Percentiles rank a stretch among this genome's conserved stretches.
These are phyloP conservation scores for Chionis minor DNA, from an alignment of 2,113 vertebrate species.

Conservation along the genomic window DNA sequence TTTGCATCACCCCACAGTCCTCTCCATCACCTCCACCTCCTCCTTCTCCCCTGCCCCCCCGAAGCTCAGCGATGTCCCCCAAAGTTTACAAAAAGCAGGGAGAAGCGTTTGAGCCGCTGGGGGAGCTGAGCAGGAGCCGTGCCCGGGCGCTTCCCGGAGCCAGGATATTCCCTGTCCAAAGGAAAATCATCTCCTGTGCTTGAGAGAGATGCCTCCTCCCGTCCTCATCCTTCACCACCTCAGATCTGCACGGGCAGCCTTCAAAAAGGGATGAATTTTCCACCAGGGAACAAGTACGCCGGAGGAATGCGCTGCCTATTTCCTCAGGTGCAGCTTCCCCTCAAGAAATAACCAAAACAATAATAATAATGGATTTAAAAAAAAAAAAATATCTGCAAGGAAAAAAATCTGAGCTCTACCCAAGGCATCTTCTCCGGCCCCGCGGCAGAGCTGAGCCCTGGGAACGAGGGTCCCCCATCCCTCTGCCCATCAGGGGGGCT, in stretches of 20 bases:
- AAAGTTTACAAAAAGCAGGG: neutral
- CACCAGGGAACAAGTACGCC: neutral
- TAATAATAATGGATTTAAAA: neutral
- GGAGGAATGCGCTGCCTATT: neutral
- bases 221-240: neutral
- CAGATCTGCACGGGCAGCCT: neutral
- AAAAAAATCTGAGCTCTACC: neutral
- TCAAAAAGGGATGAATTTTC: neutral
- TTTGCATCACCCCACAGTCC: no score
- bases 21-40: rapidly evolving
- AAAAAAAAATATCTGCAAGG: neutral
- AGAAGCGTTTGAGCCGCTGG: rapidly evolving
- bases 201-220: neutral
- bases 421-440: rapidly evolving
- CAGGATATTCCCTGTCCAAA: neutral
- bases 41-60: rapidly evolving
- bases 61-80: neutral
- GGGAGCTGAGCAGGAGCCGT: rapidly evolving
- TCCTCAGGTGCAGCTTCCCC: constrained; percentile 18
- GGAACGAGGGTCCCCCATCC: rapidly evolving
- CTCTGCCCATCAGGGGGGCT: rapidly evolving
- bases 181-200: no score
- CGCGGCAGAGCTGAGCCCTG: rapidly evolving
- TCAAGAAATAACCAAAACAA: neutral
- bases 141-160: rapidly evolving